Evolutionary conservation across 2,113 vertebrate genomes (phyloP).

Genomic region (Talpa occidentalis): DNA sequence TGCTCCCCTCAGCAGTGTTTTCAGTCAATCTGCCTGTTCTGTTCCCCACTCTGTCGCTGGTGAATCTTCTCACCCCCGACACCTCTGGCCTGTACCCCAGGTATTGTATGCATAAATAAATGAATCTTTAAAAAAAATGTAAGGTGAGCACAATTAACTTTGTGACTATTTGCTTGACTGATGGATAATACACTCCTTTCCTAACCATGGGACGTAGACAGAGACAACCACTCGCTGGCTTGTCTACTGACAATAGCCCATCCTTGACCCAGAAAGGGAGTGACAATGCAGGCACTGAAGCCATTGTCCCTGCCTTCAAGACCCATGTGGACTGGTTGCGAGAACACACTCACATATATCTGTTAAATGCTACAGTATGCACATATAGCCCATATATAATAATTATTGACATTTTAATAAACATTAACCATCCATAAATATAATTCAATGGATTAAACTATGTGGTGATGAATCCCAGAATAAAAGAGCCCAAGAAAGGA

Average conservation of each 20-base stretch:
- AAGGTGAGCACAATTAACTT: neutral
- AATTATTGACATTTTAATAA: too few relatives aligned
- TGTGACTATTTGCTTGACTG: neutral
- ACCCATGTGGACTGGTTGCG: fast-evolving
- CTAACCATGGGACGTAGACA: neutral
- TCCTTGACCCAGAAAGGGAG: neutral
- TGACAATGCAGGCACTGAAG: neutral
- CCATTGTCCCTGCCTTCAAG: neutral
- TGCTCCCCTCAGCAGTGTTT: too few relatives aligned
- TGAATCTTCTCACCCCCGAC: too few relatives aligned
- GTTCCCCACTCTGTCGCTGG: too few relatives aligned
- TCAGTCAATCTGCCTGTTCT: too few relatives aligned
- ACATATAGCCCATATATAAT: neutral
- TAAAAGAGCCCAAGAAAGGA: neutral
- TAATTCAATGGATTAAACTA: neutral
- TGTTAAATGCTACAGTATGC: neutral
- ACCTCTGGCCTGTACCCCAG: too few relatives aligned
- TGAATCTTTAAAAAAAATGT: too few relatives aligned
- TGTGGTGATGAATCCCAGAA: neutral
- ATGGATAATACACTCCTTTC: neutral
- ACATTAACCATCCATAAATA: neutral
- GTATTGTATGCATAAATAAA: too few relatives aligned
- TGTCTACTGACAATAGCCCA: neutral
- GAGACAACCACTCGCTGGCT: too few relatives aligned
- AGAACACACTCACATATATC: neutral